Conservation (phyloP, 2,888 invertebrate genomes). For the Melieria crassipennis region DNA sequence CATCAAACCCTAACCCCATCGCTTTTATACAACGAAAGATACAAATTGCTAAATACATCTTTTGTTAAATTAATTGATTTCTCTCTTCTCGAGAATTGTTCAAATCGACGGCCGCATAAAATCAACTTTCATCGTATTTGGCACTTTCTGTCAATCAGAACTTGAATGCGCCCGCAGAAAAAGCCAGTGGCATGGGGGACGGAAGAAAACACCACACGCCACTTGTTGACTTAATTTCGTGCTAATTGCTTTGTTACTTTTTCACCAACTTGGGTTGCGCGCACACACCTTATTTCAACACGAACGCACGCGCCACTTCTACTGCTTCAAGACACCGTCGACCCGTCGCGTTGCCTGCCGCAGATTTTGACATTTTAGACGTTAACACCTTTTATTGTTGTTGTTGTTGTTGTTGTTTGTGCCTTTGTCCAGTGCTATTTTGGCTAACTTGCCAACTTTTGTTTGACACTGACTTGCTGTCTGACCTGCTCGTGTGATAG, state of each 20-base stretch:
- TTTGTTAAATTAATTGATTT: too few relatives aligned
- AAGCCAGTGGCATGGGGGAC: too few relatives aligned
- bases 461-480: too few relatives aligned
- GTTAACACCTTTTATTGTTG: constrained; percentile 40
- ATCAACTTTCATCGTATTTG: too few relatives aligned
- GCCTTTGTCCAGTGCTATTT: background rate
- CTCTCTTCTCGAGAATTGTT: too few relatives aligned
- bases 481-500: too few relatives aligned
- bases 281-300: constrained; percentile 2
- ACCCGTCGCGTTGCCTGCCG: constrained; percentile 24
- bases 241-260: constrained; percentile 37
- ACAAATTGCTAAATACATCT: too few relatives aligned
- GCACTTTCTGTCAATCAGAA: too few relatives aligned
- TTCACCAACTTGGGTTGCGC: constrained; percentile 6
- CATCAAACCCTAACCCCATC: too few relatives aligned
- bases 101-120: too few relatives aligned
- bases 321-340: background rate
- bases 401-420: constrained; percentile 23
- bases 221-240: constrained; percentile 36
- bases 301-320: background rate
- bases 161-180: too few relatives aligned
- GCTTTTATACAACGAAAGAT: too few relatives aligned
- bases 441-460: constrained; percentile 9
- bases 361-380: constrained; percentile 37
- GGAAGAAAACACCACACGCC: background rate